Evolutionary conservation across 2,797 vertebrate species (phyloP).

Genomic region (Pseudocheirus occidentalis): DNA sequence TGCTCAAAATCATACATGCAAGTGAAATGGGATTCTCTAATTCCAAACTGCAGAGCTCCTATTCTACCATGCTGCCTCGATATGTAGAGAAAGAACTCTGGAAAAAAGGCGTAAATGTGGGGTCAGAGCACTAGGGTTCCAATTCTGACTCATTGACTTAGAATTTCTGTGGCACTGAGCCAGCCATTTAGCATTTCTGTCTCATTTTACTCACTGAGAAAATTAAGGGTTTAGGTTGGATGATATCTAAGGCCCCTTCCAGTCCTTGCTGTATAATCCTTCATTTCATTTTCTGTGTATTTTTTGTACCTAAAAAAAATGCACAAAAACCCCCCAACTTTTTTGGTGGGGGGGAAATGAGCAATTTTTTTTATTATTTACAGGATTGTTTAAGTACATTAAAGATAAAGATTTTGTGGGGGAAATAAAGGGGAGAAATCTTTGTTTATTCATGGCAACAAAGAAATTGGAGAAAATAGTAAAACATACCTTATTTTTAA

Average conservation of each 20-base stretch:
- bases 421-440: background rate
- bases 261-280: background rate
- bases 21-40: background rate
- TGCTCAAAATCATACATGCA: background rate
- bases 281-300: background rate
- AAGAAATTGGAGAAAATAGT: constrained; percentile 49
- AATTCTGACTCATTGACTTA: background rate
- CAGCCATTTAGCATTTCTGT: background rate
- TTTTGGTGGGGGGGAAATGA: background rate
- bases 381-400: constrained; percentile 33
- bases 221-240: background rate
- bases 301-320: background rate
- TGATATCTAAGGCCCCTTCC: background rate
- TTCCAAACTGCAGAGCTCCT: background rate
- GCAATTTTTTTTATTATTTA: constrained; percentile 59
- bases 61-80: background rate
- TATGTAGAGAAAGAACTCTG: background rate
- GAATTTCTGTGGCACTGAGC: background rate
- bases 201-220: background rate
- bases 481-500: constrained; percentile 55
- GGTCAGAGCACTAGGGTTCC: background rate
- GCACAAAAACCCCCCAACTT: too few relatives aligned
- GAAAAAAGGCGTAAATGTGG: background rate
- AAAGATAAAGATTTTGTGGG: constrained; percentile 6
- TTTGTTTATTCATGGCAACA: constrained; percentile 50